Evolutionary conservation across 2,113 vertebrate genomes (phyloP), one percentile per base, ranked within the genome.

Genomic region (Pagrus major): DNA sequence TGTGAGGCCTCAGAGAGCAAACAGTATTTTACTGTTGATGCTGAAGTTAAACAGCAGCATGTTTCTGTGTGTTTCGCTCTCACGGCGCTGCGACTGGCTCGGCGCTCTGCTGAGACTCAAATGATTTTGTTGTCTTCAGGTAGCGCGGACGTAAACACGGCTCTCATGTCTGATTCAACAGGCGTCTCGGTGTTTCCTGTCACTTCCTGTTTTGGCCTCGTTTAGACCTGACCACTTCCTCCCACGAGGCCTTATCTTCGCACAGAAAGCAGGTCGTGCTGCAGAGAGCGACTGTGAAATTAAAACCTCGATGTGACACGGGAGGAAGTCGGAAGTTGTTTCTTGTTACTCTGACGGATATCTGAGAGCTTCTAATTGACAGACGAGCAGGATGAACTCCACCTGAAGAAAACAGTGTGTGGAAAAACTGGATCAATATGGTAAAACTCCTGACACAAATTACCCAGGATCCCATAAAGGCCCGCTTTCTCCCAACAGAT

Each of bases 401-500:
- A 46, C 15, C 61, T 16, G 2, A 41, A 12, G 35, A 55, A 21
- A 37, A 21, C 25, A 5, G 46, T 25, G 31, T 41, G 46, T 54
- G 11, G 46, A 44, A 25, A 47, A 88, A 80, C 61, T 56, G 6
- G 78, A 72, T 83, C 69, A 83, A 78, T 69, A 71, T 23, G 75
- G 51, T 60, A 71, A 84, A 88, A 84, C 73, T 81, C 83, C 60
- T 63, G 83, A 87, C 86, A 85, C 76, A 87, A 88, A 89, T 90
- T 88, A 88, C 67, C 59, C 76, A 66, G 9, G 49, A 85, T 80
- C 60, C 80, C 33, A 49, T 71, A 76, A 83, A 89, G 20, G 81
- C 70, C 91, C 23, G 31, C 56, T 69, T 75, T 76, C 76, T 89
- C 86, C 86, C 88, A 84, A 72, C 93, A 93, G 92, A 93, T 93